A percentile compares a stretch with the other conserved stretches of the same genome.
phyloP scores from a whole-genome alignment of 37 sponge, comb jelly and placozoan genomes.

The Halichondria panicea region DNA sequence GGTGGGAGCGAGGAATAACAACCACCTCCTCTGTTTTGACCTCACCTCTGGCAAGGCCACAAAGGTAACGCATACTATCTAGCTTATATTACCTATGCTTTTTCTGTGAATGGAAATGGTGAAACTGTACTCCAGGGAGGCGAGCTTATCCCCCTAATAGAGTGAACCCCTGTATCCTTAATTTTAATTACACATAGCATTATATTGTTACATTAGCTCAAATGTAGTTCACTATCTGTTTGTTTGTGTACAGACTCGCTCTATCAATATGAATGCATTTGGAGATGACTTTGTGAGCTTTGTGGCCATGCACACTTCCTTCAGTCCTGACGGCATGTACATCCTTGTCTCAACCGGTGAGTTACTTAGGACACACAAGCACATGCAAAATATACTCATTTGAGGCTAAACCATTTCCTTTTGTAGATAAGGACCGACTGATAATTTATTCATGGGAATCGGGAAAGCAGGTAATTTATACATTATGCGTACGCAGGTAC shows the following conservation, averaged over 20 bases:
- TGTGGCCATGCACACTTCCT: conserved; percentile 77
- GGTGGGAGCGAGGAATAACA: conserved; percentile 54
- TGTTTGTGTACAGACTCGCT: conserved; percentile 24
- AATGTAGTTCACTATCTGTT: not conserved
- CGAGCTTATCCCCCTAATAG: no score
- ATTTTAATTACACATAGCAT: not conserved
- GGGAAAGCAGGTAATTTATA: conserved; percentile 62
- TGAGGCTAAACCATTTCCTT: not conserved
- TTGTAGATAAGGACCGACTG: conserved; percentile 67
- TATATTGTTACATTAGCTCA: not conserved
- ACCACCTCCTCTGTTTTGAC: conserved; percentile 43
- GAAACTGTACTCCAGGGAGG: no score
- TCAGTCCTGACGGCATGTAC: conserved; percentile 68
- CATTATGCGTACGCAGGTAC: not conserved
- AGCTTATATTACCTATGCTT: no score
- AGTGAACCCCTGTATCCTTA: no score
- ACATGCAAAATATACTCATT: not conserved
- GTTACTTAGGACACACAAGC: not conserved
- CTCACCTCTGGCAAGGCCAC: conserved; percentile 22
- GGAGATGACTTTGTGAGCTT: conserved; percentile 89
- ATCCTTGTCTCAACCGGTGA: conserved; percentile 85
- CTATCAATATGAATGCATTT: conserved; percentile 79
- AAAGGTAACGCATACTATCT: conserved; percentile 6
- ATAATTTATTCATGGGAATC: conserved; percentile 61
- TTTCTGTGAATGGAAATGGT: no score